Evolutionary conservation across 2,113 vertebrate species (phyloP).

Genomic region (Gadus chalcogrammus): DNA sequence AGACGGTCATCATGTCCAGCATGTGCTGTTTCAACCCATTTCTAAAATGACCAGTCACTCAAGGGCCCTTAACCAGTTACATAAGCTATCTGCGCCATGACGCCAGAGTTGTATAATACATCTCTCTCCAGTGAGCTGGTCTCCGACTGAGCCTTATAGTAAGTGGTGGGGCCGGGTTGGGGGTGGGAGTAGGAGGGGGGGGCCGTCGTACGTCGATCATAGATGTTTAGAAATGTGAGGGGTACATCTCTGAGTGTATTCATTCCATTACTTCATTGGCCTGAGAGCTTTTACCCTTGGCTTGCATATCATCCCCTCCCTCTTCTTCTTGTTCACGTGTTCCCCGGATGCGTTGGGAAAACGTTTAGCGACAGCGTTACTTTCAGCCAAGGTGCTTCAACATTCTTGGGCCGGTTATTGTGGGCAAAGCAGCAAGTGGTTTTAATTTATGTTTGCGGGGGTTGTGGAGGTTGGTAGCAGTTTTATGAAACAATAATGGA

Average conservation of each 20-base stretch:
- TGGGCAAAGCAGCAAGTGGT: conserved; percentile 55
- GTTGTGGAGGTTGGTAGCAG: too few species aligned
- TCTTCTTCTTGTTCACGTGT: conserved; percentile 4
- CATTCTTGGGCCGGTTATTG: conserved; percentile 53
- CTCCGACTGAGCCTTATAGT: background rate
- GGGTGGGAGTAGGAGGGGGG: too few species aligned
- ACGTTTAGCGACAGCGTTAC: conserved; percentile 46
- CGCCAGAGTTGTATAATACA: background rate
- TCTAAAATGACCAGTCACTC: background rate
- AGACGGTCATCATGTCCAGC: background rate
- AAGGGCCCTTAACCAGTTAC: background rate
- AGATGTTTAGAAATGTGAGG: conserved; percentile 1
- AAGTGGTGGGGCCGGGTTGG: background rate
- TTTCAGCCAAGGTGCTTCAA: conserved; percentile 41
- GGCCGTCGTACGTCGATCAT: background rate
- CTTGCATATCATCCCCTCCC: conserved; percentile 15
- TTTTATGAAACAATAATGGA: too few species aligned
- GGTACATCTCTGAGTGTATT: background rate
- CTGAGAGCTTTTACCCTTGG: background rate
- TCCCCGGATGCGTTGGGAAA: background rate
- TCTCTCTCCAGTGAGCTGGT: background rate
- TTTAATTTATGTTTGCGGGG: conserved; percentile 61
- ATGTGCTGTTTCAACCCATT: background rate
- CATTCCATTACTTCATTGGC: background rate
- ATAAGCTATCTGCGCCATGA: background rate